Base-by-base conservation (phyloP, 2,113 vertebrate species). In the Petromus typicus region DNA sequence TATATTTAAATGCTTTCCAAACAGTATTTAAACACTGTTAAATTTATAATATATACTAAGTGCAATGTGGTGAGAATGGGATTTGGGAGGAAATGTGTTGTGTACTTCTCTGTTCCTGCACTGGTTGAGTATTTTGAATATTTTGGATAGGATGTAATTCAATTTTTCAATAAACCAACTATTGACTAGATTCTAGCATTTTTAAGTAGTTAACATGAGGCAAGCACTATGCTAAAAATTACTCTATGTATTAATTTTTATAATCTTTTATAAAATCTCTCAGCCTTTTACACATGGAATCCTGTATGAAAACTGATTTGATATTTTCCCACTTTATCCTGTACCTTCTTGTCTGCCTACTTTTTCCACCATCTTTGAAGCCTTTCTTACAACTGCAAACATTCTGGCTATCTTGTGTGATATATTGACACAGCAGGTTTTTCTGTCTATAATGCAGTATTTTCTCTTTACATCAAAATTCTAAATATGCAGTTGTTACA, bases 161-260 rank as follows among this genome's bases (percentile, higher is more conserved):
- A 87, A 67, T 90, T 63, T 82, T 96, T 92, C 61, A 78, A 92
- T 25, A 88, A 87, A 87, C 10, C 22, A 87, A 45, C n/a, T 57
- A 73, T 61, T 95, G 40, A 34, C 85, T 69, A 88, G 51, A 48
- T 76, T 76, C 27, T 76, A 76, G 73, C 27, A 83, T 82, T 89
- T 86, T 71, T 78, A 32, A 89, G 54, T 89, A 20, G 23, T 86
- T 91, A 63, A 16, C 66, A 64, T 56, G 48, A 82, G 18, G 13
- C 17, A 91, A 61, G 14, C 16, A 82, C 34, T 89, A 1, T 51
- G 40, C 25, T 93, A 91, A 91, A 97, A 40, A 6, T 76, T 90
- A 71, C 18, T 32, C 14, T 84, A 56, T 54, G 8, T 84, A 88
- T 90, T 90, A 93, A 66, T 92, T 95, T 22, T 71, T 73, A 75